Evolutionary conservation across 2,797 vertebrate genomes (phyloP).

Genomic region (Peromyscus eremicus): DNA sequence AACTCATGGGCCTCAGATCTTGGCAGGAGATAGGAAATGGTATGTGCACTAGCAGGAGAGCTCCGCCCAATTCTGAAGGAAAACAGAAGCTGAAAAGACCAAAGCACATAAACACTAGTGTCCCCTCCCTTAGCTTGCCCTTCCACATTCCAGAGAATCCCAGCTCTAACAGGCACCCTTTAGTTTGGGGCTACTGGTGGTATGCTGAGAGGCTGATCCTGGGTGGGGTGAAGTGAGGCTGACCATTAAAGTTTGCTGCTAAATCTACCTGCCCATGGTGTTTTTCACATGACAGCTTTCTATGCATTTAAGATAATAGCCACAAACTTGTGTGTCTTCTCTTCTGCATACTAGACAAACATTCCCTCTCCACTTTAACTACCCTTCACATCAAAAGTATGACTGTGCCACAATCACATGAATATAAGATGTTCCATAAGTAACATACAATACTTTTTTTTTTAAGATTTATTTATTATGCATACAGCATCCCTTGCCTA

Average conservation of each 20-base stretch:
- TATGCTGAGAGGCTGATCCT: background rate
- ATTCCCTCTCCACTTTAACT: background rate
- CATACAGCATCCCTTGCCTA: too few species aligned
- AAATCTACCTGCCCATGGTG: background rate
- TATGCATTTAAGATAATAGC: background rate
- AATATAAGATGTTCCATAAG: background rate
- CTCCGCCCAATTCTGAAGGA: background rate
- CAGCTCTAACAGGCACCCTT: background rate
- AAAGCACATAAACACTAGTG: background rate
- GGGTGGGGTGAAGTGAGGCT: background rate
- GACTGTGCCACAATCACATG: background rate
- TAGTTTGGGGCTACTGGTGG: background rate
- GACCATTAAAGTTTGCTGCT: background rate
- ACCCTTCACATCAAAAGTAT: background rate
- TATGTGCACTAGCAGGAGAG: constrained; percentile 29
- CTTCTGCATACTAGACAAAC: background rate
- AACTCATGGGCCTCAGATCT: constrained; percentile 64
- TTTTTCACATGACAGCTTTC: background rate
- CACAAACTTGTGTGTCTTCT: background rate
- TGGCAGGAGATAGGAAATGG: constrained; percentile 69
- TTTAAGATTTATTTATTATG: too few species aligned
- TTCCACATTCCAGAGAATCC: constrained; percentile 16
- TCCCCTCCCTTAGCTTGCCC: background rate
- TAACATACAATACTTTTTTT: background rate
- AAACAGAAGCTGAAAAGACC: constrained; percentile 37